These are phyloP conservation scores for Elgaria multicarinata DNA, from an alignment of 2,113 vertebrate genomes.

Conservation along the genomic window DNA sequence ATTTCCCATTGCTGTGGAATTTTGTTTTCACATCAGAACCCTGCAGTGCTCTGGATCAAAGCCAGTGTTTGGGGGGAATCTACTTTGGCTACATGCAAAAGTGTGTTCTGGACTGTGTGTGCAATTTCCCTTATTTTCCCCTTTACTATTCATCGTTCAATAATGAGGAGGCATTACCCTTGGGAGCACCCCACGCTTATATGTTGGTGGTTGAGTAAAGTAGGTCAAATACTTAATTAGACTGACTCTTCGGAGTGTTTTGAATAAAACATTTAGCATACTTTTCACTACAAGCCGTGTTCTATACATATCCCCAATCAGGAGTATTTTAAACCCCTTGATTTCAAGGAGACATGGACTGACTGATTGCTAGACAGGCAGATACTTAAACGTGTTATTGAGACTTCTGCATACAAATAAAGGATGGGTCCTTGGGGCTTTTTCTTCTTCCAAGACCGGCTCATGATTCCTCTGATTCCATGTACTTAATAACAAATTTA, in stretches of 20 bases:
- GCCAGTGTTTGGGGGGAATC: neutral
- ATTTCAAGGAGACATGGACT: slow-evolving; percentile 35
- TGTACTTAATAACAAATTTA: slow-evolving; percentile 21
- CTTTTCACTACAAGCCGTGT: slow-evolving; percentile 23
- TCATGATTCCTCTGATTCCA: neutral
- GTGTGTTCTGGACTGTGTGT: neutral
- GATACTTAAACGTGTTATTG: slow-evolving; percentile 13
- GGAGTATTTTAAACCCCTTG: slow-evolving; percentile 30
- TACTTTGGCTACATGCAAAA: neutral
- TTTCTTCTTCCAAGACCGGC: slow-evolving; percentile 20
- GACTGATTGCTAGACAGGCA: slow-evolving; percentile 43
- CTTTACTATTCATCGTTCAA: slow-evolving; percentile 8
- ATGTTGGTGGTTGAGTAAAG: slow-evolving; percentile 32
- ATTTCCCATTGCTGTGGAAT: neutral
- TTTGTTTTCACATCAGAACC: neutral
- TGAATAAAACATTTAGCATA: slow-evolving; percentile 37
- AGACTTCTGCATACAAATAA: slow-evolving; percentile 35
- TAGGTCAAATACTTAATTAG: slow-evolving; percentile 44
- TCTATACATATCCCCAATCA: slow-evolving; percentile 42
- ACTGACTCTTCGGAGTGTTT: slow-evolving; percentile 23
- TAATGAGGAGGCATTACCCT: slow-evolving; percentile 23
- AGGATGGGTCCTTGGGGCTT: slow-evolving; percentile 17
- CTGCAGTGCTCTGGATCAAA: neutral
- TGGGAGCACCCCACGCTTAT: slow-evolving; percentile 1
- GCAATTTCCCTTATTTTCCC: neutral